A percentile compares a stretch with the other conserved stretches of the same genome.
These are phyloP conservation scores for Drosophila chauvacae DNA, from an alignment of 1,140 invertebrate species.

Conservation along the genomic window DNA sequence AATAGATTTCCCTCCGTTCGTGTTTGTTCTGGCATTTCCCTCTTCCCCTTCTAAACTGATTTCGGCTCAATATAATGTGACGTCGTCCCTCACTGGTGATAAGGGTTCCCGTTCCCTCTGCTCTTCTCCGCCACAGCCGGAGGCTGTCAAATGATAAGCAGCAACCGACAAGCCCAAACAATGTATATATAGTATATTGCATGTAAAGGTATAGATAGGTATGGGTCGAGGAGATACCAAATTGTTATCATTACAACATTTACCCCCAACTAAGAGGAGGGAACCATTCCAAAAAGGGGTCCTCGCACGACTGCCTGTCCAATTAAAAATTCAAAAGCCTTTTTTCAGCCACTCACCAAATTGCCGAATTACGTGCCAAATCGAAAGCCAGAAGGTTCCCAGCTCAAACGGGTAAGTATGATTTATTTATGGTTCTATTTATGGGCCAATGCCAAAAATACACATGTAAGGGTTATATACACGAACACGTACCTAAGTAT, in stretches of 20 bases:
- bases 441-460: slow-evolving; percentile 11
- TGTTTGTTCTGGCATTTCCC: slow-evolving; percentile 9
- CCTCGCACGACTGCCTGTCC: slow-evolving; percentile 28
- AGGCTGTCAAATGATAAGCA: slow-evolving; percentile 49
- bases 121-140: background rate
- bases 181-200: slow-evolving; percentile 2
- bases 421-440: slow-evolving; percentile 40
- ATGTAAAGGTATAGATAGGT: background rate
- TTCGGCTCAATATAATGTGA: slow-evolving; percentile 52
- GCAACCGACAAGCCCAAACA: slow-evolving; percentile 35
- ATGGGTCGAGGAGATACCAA: background rate
- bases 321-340: slow-evolving; percentile 55
- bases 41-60: slow-evolving; percentile 21
- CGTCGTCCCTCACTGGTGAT: slow-evolving; percentile 37
- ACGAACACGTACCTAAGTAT: background rate
- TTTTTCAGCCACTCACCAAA: slow-evolving; percentile 47
- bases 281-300: background rate
- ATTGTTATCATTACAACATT: slow-evolving; percentile 47
- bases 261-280: background rate
- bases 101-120: slow-evolving; percentile 22
- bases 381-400: slow-evolving; percentile 37
- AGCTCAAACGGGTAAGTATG: slow-evolving; percentile 10
- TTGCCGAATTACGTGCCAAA: slow-evolving; percentile 46
- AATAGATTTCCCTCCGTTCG: slow-evolving; percentile 35
- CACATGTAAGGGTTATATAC: background rate